Conservation (phyloP, 2,888 invertebrate species). For the Zygaena filipendulae region DNA sequence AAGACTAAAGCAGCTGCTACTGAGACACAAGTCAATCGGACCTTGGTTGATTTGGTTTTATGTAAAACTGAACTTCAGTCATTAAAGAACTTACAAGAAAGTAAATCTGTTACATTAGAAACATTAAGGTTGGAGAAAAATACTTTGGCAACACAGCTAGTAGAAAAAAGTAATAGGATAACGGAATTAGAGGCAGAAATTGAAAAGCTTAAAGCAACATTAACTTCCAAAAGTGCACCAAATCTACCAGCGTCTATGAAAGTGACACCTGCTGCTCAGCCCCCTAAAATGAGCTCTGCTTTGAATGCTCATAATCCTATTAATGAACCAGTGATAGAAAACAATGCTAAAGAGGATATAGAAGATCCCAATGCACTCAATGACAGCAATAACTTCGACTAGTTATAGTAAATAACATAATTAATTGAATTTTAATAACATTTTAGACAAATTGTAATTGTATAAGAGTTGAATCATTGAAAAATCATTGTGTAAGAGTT, state of each 20-base stretch:
- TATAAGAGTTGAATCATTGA: conserved; percentile 3
- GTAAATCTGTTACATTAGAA: conserved; percentile 51
- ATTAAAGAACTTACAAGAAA: conserved; percentile 54
- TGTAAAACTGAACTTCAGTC: conserved; percentile 58
- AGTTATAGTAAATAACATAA: too few relatives aligned
- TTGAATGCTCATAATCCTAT: conserved; percentile 39
- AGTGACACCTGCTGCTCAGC: conserved; percentile 47
- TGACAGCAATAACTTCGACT: conserved; percentile 52
- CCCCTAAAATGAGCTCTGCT: conserved; percentile 46
- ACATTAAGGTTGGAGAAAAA: conserved; percentile 55
- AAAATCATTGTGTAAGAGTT: background rate
- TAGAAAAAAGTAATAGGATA: conserved; percentile 46
- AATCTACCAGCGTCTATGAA: conserved; percentile 33
- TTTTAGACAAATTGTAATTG: conserved; percentile 8
- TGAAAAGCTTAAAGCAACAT: conserved; percentile 34
- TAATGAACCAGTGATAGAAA: conserved; percentile 49
- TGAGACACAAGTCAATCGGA: conserved; percentile 45
- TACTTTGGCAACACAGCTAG: conserved; percentile 41
- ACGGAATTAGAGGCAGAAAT: conserved; percentile 51
- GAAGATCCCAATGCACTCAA: conserved; percentile 50
- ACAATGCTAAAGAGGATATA: conserved; percentile 61
- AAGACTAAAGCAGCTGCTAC: conserved; percentile 37
- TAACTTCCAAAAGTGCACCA: conserved; percentile 44
- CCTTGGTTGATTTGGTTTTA: conserved; percentile 43
- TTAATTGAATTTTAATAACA: conserved; percentile 12